Evolutionary conservation across 2,797 vertebrate species (phyloP).

Genomic region (Tympanoctomys barrerae): DNA sequence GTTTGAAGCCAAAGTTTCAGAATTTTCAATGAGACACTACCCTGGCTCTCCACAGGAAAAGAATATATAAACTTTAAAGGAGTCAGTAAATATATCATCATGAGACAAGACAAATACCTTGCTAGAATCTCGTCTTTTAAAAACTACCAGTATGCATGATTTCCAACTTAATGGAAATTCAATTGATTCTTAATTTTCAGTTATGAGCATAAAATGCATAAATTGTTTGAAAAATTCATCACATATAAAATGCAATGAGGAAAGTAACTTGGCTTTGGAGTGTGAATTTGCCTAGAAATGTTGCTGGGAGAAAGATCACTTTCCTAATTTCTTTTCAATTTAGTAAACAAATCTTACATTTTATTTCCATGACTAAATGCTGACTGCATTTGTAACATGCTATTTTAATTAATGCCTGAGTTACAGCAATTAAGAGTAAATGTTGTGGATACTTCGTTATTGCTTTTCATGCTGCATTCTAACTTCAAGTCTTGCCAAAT

Average conservation of each 20-base stretch:
- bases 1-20: slow-evolving; percentile 40
- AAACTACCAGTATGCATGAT: slow-evolving; percentile 38
- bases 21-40: background rate
- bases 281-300: slow-evolving; percentile 65
- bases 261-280: slow-evolving; percentile 62
- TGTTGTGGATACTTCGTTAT: slow-evolving; percentile 15
- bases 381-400: background rate
- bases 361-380: slow-evolving; percentile 55
- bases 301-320: slow-evolving; percentile 61
- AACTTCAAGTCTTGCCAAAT: slow-evolving; percentile 57
- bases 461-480: background rate
- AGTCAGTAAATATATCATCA: background rate
- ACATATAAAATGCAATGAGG: slow-evolving; percentile 63
- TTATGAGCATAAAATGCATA: slow-evolving; percentile 28
- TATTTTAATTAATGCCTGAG: slow-evolving; percentile 54
- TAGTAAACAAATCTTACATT: slow-evolving; percentile 64
- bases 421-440: slow-evolving; percentile 59
- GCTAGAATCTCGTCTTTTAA: slow-evolving; percentile 51
- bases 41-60: background rate
- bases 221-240: slow-evolving; percentile 63
- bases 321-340: slow-evolving; percentile 72
- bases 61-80: slow-evolving; percentile 28
- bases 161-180: slow-evolving; percentile 64
- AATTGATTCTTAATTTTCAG: slow-evolving; percentile 59
- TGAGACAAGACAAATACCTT: slow-evolving; percentile 47